Percentiles rank a stretch among this genome's conserved stretches.
Conservation (phyloP, 92 coral and sea anemone species). For the Phenganax stokvisi region DNA sequence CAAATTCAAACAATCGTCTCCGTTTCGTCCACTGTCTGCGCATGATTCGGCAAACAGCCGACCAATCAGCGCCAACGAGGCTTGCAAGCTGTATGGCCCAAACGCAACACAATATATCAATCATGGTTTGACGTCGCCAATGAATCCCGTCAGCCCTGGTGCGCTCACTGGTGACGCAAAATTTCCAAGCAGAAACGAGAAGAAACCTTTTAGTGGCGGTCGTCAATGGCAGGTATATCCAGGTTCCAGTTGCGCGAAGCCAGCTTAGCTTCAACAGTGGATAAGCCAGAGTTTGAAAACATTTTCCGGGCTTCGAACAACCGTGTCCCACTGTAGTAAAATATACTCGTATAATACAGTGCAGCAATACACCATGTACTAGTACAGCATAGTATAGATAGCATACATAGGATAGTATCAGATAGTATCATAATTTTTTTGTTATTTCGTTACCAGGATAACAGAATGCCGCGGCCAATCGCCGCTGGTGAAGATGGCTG, state of each 20-base stretch:
- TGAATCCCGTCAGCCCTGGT: slow-evolving; percentile 28
- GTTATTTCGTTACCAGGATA: slow-evolving; percentile 10
- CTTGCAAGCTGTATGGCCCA: slow-evolving; percentile 74
- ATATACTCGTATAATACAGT: too few species aligned
- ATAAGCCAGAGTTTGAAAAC: neutral
- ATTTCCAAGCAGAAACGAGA: slow-evolving; percentile 12
- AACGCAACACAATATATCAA: slow-evolving; percentile 94
- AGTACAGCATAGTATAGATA: slow-evolving; percentile 1
- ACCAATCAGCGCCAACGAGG: slow-evolving; percentile 53
- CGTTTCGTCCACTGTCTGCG: slow-evolving; percentile 63
- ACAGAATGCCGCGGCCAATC: slow-evolving; percentile 25
- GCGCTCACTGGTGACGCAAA: slow-evolving; percentile 15
- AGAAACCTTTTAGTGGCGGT: slow-evolving; percentile 13
- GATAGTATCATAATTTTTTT: neutral
- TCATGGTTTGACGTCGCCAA: slow-evolving; percentile 49
- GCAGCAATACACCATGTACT: too few species aligned
- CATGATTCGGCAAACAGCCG: slow-evolving; percentile 44
- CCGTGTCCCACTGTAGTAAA: too few species aligned
- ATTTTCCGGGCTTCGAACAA: neutral
- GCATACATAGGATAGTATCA: neutral
- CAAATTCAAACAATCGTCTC: slow-evolving; percentile 62
- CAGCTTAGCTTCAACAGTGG: too few species aligned
- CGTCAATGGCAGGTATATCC: slow-evolving; percentile 35
- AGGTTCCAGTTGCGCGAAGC: neutral
- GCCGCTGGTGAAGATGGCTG: slow-evolving; percentile 17